Evolutionary conservation across 2,113 vertebrate species (phyloP), one percentile per base, ranked within the genome.

Genomic region (Bucco capensis): DNA sequence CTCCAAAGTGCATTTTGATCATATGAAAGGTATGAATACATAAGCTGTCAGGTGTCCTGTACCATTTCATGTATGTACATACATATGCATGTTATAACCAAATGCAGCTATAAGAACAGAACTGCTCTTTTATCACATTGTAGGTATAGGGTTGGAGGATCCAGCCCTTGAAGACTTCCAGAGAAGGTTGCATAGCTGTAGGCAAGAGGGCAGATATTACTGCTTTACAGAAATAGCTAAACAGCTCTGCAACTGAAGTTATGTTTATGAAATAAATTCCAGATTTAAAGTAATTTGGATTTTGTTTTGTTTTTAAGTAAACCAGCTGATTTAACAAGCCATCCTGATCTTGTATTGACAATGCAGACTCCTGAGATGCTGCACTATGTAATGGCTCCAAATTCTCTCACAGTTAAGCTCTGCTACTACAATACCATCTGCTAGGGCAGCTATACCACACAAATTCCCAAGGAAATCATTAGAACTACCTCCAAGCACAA

Each of bases 21-120:
- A 17, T 19, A 14, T 9, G 46, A 60, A 56, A 50, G 4, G 14
- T 30, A 31, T 10, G 33, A n/a, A 67, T n/a, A 44, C 40, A 35
- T 0, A 69, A 58, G 18, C 19, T 79, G 14, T 47, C 44, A 69
- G 25, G n/a, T n/a, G n/a, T 28, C 22, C 47, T 56, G 7, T 61
- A 23, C 12, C 16, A 12, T 23, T 61, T 28, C 13, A 4, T 19
- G 8, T 33, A 44, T 8, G 17, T 28, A 10, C 4, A 14, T 28
- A 10, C 4, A 14, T 1, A 3, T 0, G 2, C 28, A 33, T 4
- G 10, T 35, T 46, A 1, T 21, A 44, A 14, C 16, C 25, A 67
- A 67, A 33, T 8, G 15, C 51, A 67, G 14, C 46, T 23, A 2
- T 22, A 25, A 46, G 31, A 78, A 38, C 14, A 24, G 47, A 74